A percentile compares a stretch with the other conserved stretches of the same genome.
These are phyloP conservation scores for Koerneria pararmatus DNA, from an alignment of 2,888 invertebrate genomes.

Conservation along the genomic window DNA sequence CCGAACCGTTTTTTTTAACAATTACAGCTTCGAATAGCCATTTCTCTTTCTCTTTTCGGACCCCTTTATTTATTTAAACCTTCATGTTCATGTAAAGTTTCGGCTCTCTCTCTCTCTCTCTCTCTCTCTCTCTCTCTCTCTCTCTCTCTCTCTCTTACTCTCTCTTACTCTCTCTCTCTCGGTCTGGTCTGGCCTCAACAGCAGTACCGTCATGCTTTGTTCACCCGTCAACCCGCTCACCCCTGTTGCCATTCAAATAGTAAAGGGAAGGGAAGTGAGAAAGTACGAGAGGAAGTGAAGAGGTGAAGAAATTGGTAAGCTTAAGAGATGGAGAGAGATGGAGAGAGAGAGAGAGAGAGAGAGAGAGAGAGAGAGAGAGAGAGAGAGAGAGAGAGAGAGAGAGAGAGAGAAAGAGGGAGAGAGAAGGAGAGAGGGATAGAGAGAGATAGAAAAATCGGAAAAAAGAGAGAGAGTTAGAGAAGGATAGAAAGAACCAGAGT, in stretches of 20 bases:
- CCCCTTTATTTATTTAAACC: too few species aligned
- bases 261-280: conserved; percentile 5
- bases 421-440: background rate
- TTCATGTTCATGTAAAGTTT: too few species aligned
- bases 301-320: background rate
- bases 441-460: background rate
- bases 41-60: too few species aligned
- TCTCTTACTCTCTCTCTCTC: background rate
- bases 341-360: conserved; percentile 9
- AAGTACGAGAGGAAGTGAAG: conserved; percentile 10
- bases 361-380: conserved; percentile 11
- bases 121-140: too few species aligned
- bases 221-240: background rate
- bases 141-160: background rate
- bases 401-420: background rate
- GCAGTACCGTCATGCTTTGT: background rate
- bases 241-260: too few species aligned
- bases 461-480: background rate
- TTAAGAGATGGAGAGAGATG: too few species aligned
- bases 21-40: too few species aligned
- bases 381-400: background rate
- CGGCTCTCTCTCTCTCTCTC: too few species aligned
- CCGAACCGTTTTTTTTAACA: too few species aligned
- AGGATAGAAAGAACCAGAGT: conserved; percentile 1
- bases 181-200: background rate